A percentile compares a stretch with the other conserved stretches of the same genome.
These are phyloP conservation scores for Dromas ardeola DNA, from an alignment of 2,113 vertebrate genomes.

Conservation along the genomic window DNA sequence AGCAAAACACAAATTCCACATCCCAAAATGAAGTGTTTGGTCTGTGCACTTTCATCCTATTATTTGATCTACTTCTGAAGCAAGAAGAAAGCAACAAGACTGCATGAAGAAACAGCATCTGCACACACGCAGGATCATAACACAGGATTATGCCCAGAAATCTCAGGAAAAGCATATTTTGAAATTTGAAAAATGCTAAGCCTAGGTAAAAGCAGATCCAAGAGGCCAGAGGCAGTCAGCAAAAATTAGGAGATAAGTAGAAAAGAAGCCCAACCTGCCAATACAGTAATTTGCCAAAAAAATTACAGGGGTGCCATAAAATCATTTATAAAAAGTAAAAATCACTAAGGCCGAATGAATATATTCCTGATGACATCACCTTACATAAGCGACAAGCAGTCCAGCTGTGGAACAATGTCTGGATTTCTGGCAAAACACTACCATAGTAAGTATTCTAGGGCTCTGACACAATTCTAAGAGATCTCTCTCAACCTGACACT, in stretches of 20 bases:
- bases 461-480: neutral
- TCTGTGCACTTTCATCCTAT: neutral
- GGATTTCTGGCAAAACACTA: neutral
- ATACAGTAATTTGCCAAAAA: neutral
- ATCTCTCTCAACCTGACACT: neutral
- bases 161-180: neutral
- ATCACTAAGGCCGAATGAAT: neutral
- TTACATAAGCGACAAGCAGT: neutral
- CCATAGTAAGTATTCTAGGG: neutral
- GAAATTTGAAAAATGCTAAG: neutral
- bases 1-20: neutral
- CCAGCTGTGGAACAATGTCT: neutral
- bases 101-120: neutral
- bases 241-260: neutral
- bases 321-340: neutral
- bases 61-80: neutral
- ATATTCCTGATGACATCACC: neutral
- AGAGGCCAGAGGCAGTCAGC: neutral
- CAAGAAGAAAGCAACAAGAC: neutral
- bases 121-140: accelerated
- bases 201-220: neutral
- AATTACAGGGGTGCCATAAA: neutral
- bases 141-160: neutral
- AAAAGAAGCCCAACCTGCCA: neutral
- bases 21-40: neutral